phyloP scores from a whole-genome alignment of 2,797 vertebrate genomes.

The Yasuhikotakia modesta region DNA sequence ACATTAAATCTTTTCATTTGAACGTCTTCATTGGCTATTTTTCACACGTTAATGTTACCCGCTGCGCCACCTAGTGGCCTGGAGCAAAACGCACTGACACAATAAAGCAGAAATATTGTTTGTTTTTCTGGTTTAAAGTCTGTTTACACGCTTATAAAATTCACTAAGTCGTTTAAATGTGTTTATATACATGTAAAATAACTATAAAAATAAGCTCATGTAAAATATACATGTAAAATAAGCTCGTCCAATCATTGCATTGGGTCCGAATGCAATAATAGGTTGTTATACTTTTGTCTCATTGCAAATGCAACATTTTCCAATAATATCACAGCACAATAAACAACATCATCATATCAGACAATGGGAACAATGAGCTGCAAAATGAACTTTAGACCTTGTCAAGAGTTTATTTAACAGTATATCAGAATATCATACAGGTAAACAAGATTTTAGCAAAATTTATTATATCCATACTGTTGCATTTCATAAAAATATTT shows the following conservation, averaged over 20 bases:
- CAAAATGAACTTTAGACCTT: constrained; percentile 64
- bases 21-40: background rate
- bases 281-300: too few species aligned
- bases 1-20: background rate
- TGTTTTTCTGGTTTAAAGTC: too few species aligned
- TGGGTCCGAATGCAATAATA: too few species aligned
- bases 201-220: too few species aligned
- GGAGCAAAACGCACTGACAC: background rate
- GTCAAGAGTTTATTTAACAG: constrained; percentile 99
- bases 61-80: constrained; percentile 13
- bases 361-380: background rate
- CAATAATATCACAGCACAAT: background rate
- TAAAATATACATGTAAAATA: too few species aligned
- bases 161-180: too few species aligned
- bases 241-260: too few species aligned
- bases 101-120: background rate
- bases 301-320: background rate
- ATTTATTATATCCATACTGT: constrained; percentile 99
- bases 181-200: too few species aligned
- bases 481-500: constrained; percentile 99
- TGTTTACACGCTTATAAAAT: too few species aligned
- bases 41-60: background rate
- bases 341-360: background rate
- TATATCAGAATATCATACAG: constrained; percentile 99
- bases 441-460: constrained; percentile 99